A percentile compares a stretch with the other conserved stretches of the same genome.
phyloP scores from a whole-genome alignment of 2,113 vertebrate species.

The Saimiri boliviensis region DNA sequence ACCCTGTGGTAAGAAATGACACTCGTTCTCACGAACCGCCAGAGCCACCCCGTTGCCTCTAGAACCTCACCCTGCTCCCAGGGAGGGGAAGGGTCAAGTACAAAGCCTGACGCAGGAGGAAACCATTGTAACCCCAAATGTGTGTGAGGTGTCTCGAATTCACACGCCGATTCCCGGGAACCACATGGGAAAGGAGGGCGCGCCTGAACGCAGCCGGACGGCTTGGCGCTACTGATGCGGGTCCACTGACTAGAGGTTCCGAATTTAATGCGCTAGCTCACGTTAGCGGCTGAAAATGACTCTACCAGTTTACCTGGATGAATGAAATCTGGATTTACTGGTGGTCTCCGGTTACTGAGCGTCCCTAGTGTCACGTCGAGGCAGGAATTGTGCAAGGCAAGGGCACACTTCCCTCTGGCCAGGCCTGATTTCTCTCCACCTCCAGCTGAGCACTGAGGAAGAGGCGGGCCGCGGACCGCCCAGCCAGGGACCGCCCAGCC shows the following conservation, averaged over 20 bases:
- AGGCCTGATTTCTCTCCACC: neutral
- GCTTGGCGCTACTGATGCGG: neutral
- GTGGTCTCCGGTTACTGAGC: rapidly evolving
- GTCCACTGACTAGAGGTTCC: neutral
- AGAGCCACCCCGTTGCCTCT: rapidly evolving
- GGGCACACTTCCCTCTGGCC: rapidly evolving
- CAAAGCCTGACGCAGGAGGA: neutral
- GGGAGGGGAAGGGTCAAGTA: no score
- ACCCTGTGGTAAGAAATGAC: neutral
- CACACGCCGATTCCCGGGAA: neutral
- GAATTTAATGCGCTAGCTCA: rapidly evolving
- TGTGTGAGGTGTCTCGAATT: no score
- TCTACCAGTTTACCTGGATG: neutral
- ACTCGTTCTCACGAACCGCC: rapidly evolving
- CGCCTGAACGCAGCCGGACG: neutral
- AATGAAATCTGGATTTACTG: neutral
- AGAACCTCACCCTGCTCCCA: neutral
- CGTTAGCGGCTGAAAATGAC: rapidly evolving
- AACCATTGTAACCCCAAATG: rapidly evolving
- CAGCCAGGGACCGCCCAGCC: no score
- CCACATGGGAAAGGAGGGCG: rapidly evolving
- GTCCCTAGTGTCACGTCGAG: rapidly evolving
- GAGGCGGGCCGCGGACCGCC: neutral
- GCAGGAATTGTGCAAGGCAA: neutral
- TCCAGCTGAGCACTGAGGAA: neutral